Evolutionary conservation across 2,888 invertebrate species (phyloP).

Genomic region (Pyralis farinalis): DNA sequence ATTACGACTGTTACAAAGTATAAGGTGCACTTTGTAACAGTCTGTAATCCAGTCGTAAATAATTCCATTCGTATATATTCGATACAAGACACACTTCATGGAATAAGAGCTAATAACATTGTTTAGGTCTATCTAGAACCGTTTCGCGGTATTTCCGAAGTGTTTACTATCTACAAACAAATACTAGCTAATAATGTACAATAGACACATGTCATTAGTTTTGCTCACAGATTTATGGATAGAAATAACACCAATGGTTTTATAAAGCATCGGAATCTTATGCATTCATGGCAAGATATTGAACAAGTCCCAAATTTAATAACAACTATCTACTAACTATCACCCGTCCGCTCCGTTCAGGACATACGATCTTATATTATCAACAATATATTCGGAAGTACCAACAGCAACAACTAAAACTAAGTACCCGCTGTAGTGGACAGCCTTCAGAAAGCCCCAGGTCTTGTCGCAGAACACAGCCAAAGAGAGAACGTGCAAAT

Average conservation of each 20-base stretch:
- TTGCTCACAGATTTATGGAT: too few relatives aligned
- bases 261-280: background rate
- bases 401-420: constrained; percentile 84
- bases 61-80: too few relatives aligned
- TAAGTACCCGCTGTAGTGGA: constrained; percentile 88
- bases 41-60: too few relatives aligned
- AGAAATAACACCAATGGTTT: background rate
- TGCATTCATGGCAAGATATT: background rate
- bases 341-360: constrained; percentile 31
- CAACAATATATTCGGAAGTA: constrained; percentile 85
- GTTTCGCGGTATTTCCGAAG: too few relatives aligned
- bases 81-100: too few relatives aligned
- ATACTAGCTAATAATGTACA: too few relatives aligned
- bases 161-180: too few relatives aligned
- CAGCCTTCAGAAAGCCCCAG: constrained; percentile 86
- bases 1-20: too few relatives aligned
- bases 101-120: too few relatives aligned
- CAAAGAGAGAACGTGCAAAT: constrained; percentile 86
- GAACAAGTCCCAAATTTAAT: background rate
- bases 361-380: constrained; percentile 44
- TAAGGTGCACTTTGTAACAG: too few relatives aligned
- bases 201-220: too few relatives aligned
- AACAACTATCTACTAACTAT: constrained; percentile 20
- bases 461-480: constrained; percentile 91
- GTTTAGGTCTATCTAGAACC: too few relatives aligned